phyloP scores from a whole-genome alignment of 1,140 invertebrate species.

The Lepeophtheirus salmonis region DNA sequence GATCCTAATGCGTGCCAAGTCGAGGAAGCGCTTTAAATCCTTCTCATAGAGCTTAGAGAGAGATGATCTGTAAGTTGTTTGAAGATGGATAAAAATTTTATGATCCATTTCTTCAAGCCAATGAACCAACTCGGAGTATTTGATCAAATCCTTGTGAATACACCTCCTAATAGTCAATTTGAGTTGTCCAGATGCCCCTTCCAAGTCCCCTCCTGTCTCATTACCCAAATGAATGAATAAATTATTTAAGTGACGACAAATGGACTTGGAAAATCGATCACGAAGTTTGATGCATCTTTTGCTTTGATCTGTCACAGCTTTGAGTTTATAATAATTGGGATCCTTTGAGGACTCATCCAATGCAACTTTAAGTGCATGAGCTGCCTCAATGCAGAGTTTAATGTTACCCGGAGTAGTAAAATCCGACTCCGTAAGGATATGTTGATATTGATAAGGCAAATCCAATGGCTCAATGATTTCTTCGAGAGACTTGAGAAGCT shows the following conservation, averaged over 20 bases:
- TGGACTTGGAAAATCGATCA: conserved; percentile 58
- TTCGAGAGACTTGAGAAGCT: conserved; percentile 54
- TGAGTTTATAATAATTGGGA: conserved; percentile 34
- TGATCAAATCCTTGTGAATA: conserved; percentile 44
- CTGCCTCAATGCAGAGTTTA: conserved; percentile 53
- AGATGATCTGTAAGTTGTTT: conserved; percentile 53
- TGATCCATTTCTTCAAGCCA: conserved; percentile 69
- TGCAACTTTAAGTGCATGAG: conserved; percentile 52
- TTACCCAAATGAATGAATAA: conserved; percentile 74
- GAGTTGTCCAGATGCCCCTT: conserved; percentile 37
- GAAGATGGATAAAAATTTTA: conserved; percentile 54
- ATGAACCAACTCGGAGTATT: conserved; percentile 44
- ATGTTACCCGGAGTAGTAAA: conserved; percentile 50
- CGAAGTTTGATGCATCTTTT: conserved; percentile 61
- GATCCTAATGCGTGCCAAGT: conserved; percentile 41
- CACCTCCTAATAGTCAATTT: conserved; percentile 50
- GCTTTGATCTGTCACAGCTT: conserved; percentile 69
- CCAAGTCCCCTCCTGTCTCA: conserved; percentile 39
- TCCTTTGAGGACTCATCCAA: conserved; percentile 36
- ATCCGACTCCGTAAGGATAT: conserved; percentile 50
- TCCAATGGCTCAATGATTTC: conserved; percentile 54
- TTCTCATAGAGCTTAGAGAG: conserved; percentile 64
- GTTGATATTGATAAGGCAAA: conserved; percentile 45
- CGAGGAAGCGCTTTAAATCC: conserved; percentile 57
- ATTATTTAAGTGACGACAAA: conserved; percentile 73